phyloP scores from a whole-genome alignment of 30 jellyfish, hydroid and myxozoan genomes.

The Nemopilema nomurai region DNA sequence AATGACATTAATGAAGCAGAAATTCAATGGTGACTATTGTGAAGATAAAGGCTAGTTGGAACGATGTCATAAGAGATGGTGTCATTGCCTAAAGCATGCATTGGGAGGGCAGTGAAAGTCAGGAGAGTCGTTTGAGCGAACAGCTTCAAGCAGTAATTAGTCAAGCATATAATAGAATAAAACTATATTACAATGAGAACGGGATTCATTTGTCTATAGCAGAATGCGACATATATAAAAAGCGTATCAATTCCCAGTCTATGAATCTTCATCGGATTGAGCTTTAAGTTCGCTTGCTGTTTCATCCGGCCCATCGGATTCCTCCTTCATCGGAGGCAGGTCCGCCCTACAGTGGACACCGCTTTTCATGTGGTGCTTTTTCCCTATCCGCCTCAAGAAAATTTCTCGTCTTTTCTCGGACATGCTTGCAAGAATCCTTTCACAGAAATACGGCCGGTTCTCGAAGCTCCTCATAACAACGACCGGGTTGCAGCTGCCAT shows the following conservation, averaged over 20 bases:
- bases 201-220: background rate
- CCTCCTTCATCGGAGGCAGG: slow-evolving; percentile 20
- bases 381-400: slow-evolving; percentile 42
- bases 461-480: slow-evolving; percentile 54
- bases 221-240: background rate
- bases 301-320: background rate
- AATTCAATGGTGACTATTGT: too few relatives aligned
- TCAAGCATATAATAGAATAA: background rate
- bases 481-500: slow-evolving; percentile 55
- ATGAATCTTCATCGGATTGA: background rate
- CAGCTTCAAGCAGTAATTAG: too few relatives aligned
- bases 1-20: too few relatives aligned
- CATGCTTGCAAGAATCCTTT: slow-evolving; percentile 50
- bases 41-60: too few relatives aligned
- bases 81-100: too few relatives aligned
- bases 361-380: slow-evolving; percentile 49
- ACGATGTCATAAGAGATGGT: too few relatives aligned
- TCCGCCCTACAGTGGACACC: slow-evolving; percentile 53
- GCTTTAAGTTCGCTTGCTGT: background rate
- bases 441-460: slow-evolving; percentile 53
- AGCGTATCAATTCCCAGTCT: background rate
- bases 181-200: background rate
- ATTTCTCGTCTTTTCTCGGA: slow-evolving; percentile 23
- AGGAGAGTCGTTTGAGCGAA: too few relatives aligned
- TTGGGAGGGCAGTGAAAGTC: too few relatives aligned